Base-by-base conservation (phyloP, 2,888 invertebrate genomes). In the Plebejus argus region DNA sequence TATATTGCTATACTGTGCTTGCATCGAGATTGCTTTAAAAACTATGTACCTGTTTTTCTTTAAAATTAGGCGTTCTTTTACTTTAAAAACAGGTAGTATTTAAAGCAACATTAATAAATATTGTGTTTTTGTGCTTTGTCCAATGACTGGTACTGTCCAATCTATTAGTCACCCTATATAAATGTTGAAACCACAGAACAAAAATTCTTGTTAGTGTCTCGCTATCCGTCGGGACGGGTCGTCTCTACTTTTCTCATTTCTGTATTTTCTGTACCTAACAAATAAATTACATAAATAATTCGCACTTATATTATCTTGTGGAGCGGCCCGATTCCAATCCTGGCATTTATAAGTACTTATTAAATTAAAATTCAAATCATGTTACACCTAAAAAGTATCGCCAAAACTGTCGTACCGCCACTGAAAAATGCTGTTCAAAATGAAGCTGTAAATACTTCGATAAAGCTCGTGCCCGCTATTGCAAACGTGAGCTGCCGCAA, bases 371-470 rank as follows among this genome's bases (percentile, higher is more conserved):
- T 53, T 49, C 28, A 53, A 74, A 74, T 53, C 53, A 97, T 97
- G 97, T 96, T 97, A 90, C 96, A 97, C 87, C 90, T 97, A 82
- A 96, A 96, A 90, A 95, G 95, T 86, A 94, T 97, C 84, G 95
- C 96, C 70, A 96, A 96, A 88, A 93, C 95, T 79, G 93, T 95
- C 79, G 94, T 93, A 79, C 89, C 91, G 84, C 90, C 95, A 82
- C 88, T 95, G 81, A 96, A 95, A 88, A 95, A 90, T 82, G 85
- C 95, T 83, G 89, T 93, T 84, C 94, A 93, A 86, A 91, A 93
- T 86, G 96, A 96, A 81, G 91, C 88, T 88, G 90, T 95, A 85
- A 95, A 95, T 83, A 95, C 94, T 82, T 89, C 96, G 83, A 93
- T 96, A 77, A 96, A 95, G 89, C 91, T 95, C 79, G 88, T 96